Percentiles rank a stretch among this genome's conserved stretches.
These are phyloP conservation scores for Labroides dimidiatus DNA, from an alignment of 2,797 vertebrate species.

Conservation along the genomic window DNA sequence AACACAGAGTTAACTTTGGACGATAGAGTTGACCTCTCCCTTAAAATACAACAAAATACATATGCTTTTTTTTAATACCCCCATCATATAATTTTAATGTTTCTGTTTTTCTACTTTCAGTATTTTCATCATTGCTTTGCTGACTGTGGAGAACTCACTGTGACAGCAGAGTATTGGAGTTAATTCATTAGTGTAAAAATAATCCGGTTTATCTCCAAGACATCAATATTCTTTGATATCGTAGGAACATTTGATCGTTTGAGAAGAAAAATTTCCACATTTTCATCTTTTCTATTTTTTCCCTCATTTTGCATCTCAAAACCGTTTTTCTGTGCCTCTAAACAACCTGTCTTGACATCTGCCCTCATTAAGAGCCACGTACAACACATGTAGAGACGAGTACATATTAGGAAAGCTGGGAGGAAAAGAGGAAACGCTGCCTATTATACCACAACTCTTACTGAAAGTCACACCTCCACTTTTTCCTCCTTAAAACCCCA, in stretches of 20 bases:
- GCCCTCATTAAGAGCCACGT: slow-evolving; percentile 77
- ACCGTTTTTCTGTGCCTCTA: slow-evolving; percentile 44
- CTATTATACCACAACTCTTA: slow-evolving; percentile 72
- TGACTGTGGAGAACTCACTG: slow-evolving; percentile 30
- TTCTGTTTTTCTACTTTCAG: slow-evolving; percentile 12
- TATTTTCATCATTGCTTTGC: slow-evolving; percentile 37
- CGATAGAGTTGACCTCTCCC: slow-evolving; percentile 10
- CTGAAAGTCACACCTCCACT: slow-evolving; percentile 73
- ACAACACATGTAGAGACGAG: slow-evolving; percentile 63
- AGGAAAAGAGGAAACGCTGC: slow-evolving; percentile 63
- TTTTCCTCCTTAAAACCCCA: slow-evolving; percentile 53
- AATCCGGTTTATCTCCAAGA: slow-evolving; percentile 51
- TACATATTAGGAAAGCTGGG: slow-evolving; percentile 71
- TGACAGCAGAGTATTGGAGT: slow-evolving; percentile 18
- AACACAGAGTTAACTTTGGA: slow-evolving; percentile 18
- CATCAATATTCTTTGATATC: slow-evolving; percentile 45
- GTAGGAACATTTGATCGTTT: slow-evolving; percentile 57
- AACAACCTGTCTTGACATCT: slow-evolving; percentile 76
- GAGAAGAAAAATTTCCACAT: slow-evolving; percentile 49
- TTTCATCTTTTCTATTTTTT: slow-evolving; percentile 71
- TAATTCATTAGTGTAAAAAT: slow-evolving; percentile 54
- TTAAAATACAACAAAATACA: slow-evolving; percentile 14
- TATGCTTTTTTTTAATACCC: background rate
- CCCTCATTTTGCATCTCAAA: slow-evolving; percentile 60
- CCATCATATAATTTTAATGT: slow-evolving; percentile 27